Base-by-base conservation (phyloP, 2,888 invertebrate genomes). In the Dryobota labecula region DNA sequence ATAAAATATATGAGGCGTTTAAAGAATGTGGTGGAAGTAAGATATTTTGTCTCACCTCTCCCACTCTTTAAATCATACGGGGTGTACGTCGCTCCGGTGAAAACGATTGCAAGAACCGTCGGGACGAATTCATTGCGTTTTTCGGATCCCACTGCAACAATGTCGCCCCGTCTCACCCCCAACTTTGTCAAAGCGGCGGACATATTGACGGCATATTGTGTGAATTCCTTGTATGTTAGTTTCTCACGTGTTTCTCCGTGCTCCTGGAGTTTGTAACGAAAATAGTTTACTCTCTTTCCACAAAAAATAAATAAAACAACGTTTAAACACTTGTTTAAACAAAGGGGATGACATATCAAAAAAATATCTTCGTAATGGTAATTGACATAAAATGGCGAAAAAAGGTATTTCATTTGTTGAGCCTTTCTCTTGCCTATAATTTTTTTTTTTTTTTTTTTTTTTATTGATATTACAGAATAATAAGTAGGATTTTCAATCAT, bases 141-240 rank as follows among this genome's bases (percentile, higher is more conserved):
- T 89, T 97, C 97, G 66, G 96, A 96, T 66, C 96, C 97, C 69
- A 97, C 90, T 30, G 96, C 96, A 73, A 97, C 93, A 33, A 93
- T 91, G 81, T 97, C 97, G 8, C 96, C 96, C 68, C 90, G 88
- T 58, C 88, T 87, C 30, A 97, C 89, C 18, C 96, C 97, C 71
- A 95, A 84, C 62, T 93, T 92, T 78, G 85, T 89, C 38, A 97
- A 92, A 85, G 94, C 94, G 80, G 93, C 89, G 6, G 97, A 96
- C 43, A 97, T 86, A 85, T 94, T 94, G 47, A 96, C 94, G 75
- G 96, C 96, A 73, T 93, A 92, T 82, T 96, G 94, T 56, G 97
- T 90, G 70, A 97, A 91, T 75, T 96, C 89, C 65, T 89, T 91
- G 83, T 96, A 97, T 20, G 96, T 95, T 68, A 96, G 88, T 84